phyloP scores from a whole-genome alignment of 1,140 invertebrate genomes.

The Drosophila micromelanica region DNA sequence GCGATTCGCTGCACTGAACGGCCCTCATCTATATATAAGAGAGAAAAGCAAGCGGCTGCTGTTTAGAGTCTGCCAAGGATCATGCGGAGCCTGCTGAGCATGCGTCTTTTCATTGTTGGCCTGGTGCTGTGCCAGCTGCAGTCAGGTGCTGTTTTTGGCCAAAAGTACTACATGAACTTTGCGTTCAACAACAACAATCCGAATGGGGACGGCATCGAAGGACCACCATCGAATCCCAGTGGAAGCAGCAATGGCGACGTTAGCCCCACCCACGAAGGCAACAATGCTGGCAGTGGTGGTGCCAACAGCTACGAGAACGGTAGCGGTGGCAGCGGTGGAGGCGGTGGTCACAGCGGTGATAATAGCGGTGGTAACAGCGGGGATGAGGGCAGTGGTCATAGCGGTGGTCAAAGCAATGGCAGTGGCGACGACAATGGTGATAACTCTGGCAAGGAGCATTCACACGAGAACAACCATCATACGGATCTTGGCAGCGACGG shows the following conservation, averaged over 20 bases:
- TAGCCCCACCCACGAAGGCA: too few relatives aligned
- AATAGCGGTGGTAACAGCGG: neutral
- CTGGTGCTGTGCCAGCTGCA: conserved; percentile 44
- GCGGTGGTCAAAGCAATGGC: neutral
- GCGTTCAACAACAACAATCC: conserved; percentile 75
- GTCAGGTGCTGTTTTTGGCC: conserved; percentile 36
- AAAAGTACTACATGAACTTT: conserved; percentile 76
- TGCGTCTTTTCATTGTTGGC: conserved; percentile 54
- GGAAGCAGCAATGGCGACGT: neutral
- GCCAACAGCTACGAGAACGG: too few relatives aligned
- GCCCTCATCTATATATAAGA: conserved; percentile 73
- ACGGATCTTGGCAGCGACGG: neutral
- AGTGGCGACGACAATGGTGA: neutral
- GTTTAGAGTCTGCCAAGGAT: conserved; percentile 56
- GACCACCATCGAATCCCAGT: neutral
- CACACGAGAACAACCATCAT: too few relatives aligned
- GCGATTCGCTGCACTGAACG: conserved; percentile 41
- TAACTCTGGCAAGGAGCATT: neutral
- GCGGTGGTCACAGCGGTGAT: neutral
- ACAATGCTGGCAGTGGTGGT: too few relatives aligned
- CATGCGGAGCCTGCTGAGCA: conserved; percentile 54
- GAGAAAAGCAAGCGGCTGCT: conserved; percentile 48
- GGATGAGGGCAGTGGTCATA: neutral
- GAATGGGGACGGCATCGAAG: neutral
- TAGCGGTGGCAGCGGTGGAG: neutral